phyloP scores from a whole-genome alignment of 92 coral and sea anemone genomes.

The Parazoanthus swiftii region DNA sequence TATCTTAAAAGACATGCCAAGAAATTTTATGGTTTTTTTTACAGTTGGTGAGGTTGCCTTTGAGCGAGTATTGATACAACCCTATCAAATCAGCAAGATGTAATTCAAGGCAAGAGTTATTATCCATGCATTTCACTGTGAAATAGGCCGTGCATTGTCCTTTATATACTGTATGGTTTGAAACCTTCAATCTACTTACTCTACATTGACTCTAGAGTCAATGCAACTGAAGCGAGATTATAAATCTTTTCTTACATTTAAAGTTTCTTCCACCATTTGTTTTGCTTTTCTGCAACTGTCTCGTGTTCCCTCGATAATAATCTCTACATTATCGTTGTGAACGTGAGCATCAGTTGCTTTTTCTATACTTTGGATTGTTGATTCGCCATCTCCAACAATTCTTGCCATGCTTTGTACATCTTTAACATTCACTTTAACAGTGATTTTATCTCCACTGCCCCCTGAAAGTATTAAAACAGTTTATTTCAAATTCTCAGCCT shows the following conservation, averaged over 20 bases:
- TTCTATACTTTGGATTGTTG: neutral
- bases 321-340: neutral
- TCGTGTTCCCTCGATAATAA: neutral
- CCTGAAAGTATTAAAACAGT: neutral
- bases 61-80: too few species aligned
- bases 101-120: too few species aligned
- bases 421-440: neutral
- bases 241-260: neutral
- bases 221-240: neutral
- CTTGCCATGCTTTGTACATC: constrained; percentile 9
- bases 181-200: too few species aligned
- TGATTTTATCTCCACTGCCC: neutral
- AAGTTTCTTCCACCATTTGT: neutral
- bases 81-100: too few species aligned
- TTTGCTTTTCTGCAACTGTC: neutral
- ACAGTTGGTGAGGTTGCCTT: too few species aligned
- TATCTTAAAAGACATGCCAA: too few species aligned
- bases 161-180: too few species aligned
- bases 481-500: too few species aligned
- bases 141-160: too few species aligned
- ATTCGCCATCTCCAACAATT: constrained; percentile 10
- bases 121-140: too few species aligned
- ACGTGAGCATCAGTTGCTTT: constrained; percentile 12
- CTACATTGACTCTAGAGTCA: neutral
- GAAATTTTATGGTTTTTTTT: too few species aligned